Base-by-base conservation (phyloP, 2,113 vertebrate genomes). In the Semnopithecus entellus region DNA sequence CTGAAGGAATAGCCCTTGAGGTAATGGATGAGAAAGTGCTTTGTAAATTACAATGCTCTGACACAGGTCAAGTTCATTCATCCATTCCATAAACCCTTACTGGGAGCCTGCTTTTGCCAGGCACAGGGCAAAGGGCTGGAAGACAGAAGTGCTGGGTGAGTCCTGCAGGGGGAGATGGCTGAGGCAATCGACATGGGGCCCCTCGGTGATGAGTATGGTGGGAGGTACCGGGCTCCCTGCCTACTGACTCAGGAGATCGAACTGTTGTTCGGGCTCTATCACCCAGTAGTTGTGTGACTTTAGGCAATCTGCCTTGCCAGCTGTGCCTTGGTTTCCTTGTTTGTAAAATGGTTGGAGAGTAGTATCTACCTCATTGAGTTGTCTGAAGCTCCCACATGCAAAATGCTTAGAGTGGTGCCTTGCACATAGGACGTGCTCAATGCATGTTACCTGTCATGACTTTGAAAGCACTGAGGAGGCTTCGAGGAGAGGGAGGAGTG, bases 21-120 rank as follows among this genome's bases (percentile, higher is more conserved):
- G 93, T 97, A 97, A 97, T 97, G 97, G 97, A 96, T 7, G 83
- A 83, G 90, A 95, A 89, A 97, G 84, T 95, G 98, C 97, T 96
- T 95, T 97, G 97, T 97, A 78, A 97, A 94, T 96, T 80, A 79
- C 11, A 45, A 17, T 3, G 82, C 89, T 73, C 89, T 84, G 76
- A 96, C 92, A 90, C 22, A 16, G 48, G 88, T 48, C 93, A n/a
- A 64, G 66, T 89, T 86, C 97, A 96, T 94, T 93, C 97, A 92
- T 61, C 76, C 78, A 3, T 27, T 78, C 79, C 83, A 48, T 61
- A 52, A 59, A 30, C 73, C 40, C 45, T 76, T 91, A 32, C 0
- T 32, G 76, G 38, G 64, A 20, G 70, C 70, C 81, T 50, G 61
- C 68, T 18, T 57, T 43, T 45, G 92, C 90, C 73, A 32, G 95